Evolutionary conservation across 2,888 invertebrate genomes (phyloP).

Genomic region (Drosophila nr. perissopoda): DNA sequence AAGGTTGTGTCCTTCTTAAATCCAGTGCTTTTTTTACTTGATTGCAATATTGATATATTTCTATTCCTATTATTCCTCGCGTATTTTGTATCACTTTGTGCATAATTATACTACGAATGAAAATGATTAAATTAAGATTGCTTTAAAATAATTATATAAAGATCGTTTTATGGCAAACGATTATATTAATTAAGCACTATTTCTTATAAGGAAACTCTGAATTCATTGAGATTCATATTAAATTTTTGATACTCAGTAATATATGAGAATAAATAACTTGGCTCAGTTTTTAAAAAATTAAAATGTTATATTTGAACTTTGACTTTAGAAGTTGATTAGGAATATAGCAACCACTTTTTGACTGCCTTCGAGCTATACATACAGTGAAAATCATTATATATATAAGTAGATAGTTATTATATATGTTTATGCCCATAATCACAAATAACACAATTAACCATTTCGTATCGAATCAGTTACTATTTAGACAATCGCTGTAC

Average conservation of each 20-base stretch:
- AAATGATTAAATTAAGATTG: background rate
- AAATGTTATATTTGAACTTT: background rate
- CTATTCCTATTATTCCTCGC: too few species aligned
- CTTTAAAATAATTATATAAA: background rate
- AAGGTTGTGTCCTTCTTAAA: too few species aligned
- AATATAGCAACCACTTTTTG: background rate
- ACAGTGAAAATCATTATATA: background rate
- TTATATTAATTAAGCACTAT: accelerated
- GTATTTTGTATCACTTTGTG: too few species aligned
- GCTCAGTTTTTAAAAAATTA: accelerated
- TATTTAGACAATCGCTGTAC: background rate
- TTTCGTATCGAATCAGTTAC: background rate
- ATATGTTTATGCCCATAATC: accelerated
- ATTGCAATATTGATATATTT: too few species aligned
- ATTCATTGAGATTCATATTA: accelerated
- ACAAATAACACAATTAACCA: background rate
- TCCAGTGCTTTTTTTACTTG: too few species aligned
- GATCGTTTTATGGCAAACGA: accelerated
- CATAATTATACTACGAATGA: background rate
- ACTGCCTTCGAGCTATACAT: background rate
- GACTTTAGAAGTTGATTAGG: background rate
- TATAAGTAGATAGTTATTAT: background rate
- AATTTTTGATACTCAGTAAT: background rate
- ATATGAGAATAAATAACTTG: background rate
- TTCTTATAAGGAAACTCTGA: too few species aligned